phyloP scores from a whole-genome alignment of 2,113 vertebrate genomes.

The Plectropomus leopardus region DNA sequence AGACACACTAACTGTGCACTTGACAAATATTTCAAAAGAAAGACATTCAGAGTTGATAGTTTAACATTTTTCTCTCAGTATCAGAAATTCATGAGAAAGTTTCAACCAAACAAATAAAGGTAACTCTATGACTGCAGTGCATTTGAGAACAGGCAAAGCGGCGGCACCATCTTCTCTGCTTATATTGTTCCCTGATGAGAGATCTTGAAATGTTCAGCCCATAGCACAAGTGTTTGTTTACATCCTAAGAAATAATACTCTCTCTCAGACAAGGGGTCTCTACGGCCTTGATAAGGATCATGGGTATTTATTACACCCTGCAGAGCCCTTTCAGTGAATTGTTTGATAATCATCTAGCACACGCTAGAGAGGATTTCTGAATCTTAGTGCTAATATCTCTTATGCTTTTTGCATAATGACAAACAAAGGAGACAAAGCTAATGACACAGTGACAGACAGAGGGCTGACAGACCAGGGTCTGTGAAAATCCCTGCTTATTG shows the following conservation, averaged over 20 bases:
- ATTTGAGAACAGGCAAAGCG: slow-evolving; percentile 8
- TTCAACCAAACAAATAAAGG: not conserved
- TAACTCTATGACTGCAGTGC: not conserved
- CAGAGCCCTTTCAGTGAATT: slow-evolving; percentile 64
- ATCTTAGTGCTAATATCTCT: slow-evolving; percentile 20
- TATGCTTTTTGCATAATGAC: slow-evolving; percentile 34
- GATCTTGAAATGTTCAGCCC: slow-evolving; percentile 55
- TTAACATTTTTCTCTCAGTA: not conserved
- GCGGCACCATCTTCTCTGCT: not conserved
- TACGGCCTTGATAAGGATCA: slow-evolving; percentile 65
- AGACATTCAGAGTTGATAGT: not conserved
- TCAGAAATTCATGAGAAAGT: not conserved
- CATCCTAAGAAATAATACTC: slow-evolving; percentile 64
- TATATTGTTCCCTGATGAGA: slow-evolving; percentile 66
- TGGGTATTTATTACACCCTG: slow-evolving; percentile 75
- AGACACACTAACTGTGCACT: not conserved
- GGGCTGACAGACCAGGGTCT: slow-evolving; percentile 5
- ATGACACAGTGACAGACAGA: not conserved
- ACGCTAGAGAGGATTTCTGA: slow-evolving; percentile 45
- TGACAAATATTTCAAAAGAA: not conserved
- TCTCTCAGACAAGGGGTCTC: slow-evolving; percentile 66
- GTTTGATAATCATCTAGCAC: slow-evolving; percentile 42
- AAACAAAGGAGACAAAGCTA: slow-evolving; percentile 34
- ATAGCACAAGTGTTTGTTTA: slow-evolving; percentile 70
- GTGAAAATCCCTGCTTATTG: not conserved